Percentiles rank a stretch among this genome's conserved stretches.
Evolutionary conservation across 35 echinoderm and acorn worm genomes (phyloP).

Genomic region (Ptychodera flava): DNA sequence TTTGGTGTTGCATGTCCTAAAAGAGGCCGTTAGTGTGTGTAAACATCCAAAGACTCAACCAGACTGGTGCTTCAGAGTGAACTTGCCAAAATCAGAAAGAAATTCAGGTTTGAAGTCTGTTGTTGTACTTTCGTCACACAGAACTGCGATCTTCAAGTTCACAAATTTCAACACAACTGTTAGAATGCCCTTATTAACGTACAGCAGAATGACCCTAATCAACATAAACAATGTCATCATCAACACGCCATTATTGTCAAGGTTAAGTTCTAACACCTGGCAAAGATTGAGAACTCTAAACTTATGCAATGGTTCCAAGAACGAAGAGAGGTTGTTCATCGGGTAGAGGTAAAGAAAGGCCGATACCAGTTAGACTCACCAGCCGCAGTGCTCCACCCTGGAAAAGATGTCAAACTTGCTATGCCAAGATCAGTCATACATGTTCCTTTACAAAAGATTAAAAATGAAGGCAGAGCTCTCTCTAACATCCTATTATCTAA

Average conservation of each 20-base stretch:
- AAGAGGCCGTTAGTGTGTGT: background rate
- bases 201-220: background rate
- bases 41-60: background rate
- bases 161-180: background rate
- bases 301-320: background rate
- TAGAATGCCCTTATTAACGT: background rate
- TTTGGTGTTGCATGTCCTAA: background rate
- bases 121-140: background rate
- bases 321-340: background rate
- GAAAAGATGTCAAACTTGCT: background rate
- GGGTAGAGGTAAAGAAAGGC: background rate
- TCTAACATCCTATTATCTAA: background rate
- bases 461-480: background rate
- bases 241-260: background rate
- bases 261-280: background rate
- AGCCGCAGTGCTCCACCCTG: background rate
- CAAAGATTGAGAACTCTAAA: background rate
- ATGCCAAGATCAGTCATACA: background rate
- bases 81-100: background rate
- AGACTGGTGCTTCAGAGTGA: background rate
- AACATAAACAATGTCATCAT: background rate
- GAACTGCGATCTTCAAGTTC: background rate
- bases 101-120: background rate
- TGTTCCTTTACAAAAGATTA: background rate
- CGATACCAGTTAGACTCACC: background rate